A percentile compares a stretch with the other conserved stretches of the same genome.
These are phyloP conservation scores for Pachycephala philippinensis DNA, from an alignment of 2,113 vertebrate genomes.

Conservation along the genomic window DNA sequence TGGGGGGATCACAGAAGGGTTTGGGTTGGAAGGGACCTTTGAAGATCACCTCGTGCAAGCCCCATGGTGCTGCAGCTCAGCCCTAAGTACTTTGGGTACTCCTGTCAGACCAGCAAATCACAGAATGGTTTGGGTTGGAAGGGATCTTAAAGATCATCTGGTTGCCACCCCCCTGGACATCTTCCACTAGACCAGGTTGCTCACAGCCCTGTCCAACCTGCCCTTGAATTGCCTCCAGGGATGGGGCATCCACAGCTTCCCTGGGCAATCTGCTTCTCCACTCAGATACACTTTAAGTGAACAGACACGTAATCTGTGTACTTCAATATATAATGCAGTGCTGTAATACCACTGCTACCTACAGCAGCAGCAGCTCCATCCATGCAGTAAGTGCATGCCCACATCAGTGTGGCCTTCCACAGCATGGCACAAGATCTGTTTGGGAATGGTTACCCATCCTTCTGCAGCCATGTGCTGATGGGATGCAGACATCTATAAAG, in stretches of 20 bases:
- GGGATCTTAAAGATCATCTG: background rate
- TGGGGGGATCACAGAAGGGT: background rate
- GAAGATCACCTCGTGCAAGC: background rate
- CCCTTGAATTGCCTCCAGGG: background rate
- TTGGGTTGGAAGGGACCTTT: background rate
- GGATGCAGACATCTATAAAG: background rate
- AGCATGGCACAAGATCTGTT: background rate
- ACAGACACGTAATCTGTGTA: fast-evolving
- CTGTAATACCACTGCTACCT: no score
- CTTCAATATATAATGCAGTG: fast-evolving
- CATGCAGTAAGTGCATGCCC: background rate
- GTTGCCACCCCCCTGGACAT: background rate
- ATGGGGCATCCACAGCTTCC: background rate
- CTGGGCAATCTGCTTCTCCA: background rate
- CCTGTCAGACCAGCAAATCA: background rate
- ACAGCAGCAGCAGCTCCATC: background rate
- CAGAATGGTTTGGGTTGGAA: background rate
- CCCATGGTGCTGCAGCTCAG: background rate
- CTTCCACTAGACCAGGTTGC: background rate
- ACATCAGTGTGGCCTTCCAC: background rate
- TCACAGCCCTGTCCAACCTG: background rate
- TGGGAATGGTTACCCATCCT: background rate
- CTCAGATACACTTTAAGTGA: background rate
- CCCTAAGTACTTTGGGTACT: background rate
- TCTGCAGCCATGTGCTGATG: background rate